phyloP scores from a whole-genome alignment of 2,888 invertebrate genomes.

The Lydus trimaculatus region DNA sequence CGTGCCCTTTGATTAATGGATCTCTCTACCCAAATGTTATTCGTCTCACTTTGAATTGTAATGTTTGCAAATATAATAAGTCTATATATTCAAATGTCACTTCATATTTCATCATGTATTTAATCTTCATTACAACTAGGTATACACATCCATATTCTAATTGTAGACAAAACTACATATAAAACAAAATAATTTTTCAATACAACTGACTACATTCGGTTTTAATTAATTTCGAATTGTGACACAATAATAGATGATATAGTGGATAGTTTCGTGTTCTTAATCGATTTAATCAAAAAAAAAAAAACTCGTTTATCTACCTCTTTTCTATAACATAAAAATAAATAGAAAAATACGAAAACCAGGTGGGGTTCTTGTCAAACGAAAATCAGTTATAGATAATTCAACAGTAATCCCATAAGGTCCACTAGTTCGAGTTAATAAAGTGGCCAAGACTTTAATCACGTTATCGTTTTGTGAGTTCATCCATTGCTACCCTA shows the following conservation, averaged over 20 bases:
- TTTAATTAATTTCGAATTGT: neutral
- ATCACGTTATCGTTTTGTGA: constrained; percentile 50
- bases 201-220: neutral
- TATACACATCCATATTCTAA: neutral
- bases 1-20: constrained; percentile 44
- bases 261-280: neutral
- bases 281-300: neutral
- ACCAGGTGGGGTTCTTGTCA: constrained; percentile 35
- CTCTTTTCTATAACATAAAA: neutral
- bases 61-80: constrained; percentile 40
- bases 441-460: constrained; percentile 51
- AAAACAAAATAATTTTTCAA: no score
- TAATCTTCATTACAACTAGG: neutral
- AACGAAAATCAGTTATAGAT: constrained; percentile 35
- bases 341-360: constrained; percentile 30
- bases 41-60: constrained; percentile 40
- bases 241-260: neutral
- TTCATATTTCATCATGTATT: constrained; percentile 27
- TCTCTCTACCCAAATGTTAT: constrained; percentile 38
- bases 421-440: constrained; percentile 40
- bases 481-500: constrained; percentile 37
- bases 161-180: neutral
- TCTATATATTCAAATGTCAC: constrained; percentile 41
- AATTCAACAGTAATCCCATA: constrained; percentile 42
- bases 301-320: neutral